These are phyloP conservation scores for Dendroctonus ponderosae DNA, from an alignment of 1,140 invertebrate species.

Conservation along the genomic window DNA sequence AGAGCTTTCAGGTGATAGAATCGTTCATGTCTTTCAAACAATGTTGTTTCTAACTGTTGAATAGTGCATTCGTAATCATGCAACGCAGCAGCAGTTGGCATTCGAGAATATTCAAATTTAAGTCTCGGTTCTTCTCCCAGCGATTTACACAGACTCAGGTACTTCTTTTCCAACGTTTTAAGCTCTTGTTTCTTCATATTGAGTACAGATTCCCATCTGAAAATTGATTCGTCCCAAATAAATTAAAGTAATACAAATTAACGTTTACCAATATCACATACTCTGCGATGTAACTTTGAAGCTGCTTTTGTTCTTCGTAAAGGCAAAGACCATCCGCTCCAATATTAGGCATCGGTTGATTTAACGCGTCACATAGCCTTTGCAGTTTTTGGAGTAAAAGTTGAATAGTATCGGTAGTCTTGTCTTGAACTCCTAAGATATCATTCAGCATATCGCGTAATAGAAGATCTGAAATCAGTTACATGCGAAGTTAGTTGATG, in stretches of 20 bases:
- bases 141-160: constrained; percentile 44
- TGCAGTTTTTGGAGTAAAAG: constrained; percentile 14
- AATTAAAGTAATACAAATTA: constrained; percentile 3
- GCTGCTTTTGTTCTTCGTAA: constrained; percentile 22
- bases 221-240: constrained; percentile 14
- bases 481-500: neutral
- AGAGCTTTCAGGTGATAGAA: constrained; percentile 56
- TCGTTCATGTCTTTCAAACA: constrained; percentile 54
- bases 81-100: constrained; percentile 56
- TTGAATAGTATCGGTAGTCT: constrained; percentile 20
- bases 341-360: constrained; percentile 26
- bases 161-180: constrained; percentile 17
- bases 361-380: constrained; percentile 12
- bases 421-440: constrained; percentile 13
- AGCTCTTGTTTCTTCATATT: neutral
- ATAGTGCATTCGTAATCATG: constrained; percentile 55
- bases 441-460: constrained; percentile 24
- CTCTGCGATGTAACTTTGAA: constrained; percentile 28
- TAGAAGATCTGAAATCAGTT: constrained; percentile 7
- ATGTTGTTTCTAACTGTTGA: constrained; percentile 56
- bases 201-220: constrained; percentile 31
- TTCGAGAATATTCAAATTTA: constrained; percentile 49
- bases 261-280: constrained; percentile 10
- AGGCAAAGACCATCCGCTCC: constrained; percentile 17
- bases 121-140: constrained; percentile 52